These are phyloP conservation scores for Parochlus steinenii DNA, from an alignment of 2,888 invertebrate genomes.

Conservation along the genomic window DNA sequence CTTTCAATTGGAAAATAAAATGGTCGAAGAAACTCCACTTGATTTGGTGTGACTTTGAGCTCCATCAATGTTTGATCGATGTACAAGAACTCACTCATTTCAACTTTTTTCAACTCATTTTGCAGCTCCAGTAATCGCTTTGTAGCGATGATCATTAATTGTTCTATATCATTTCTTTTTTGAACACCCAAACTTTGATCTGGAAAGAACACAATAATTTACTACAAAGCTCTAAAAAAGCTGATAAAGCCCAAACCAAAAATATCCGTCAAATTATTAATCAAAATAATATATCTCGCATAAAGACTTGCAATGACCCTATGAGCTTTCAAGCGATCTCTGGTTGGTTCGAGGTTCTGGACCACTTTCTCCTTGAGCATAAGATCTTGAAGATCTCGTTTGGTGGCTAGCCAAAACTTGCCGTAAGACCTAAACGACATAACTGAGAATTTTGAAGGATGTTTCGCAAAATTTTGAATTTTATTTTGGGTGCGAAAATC, in stretches of 20 bases:
- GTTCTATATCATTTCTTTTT: slow-evolving; percentile 22
- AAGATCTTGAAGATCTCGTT: slow-evolving; percentile 27
- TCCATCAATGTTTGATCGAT: slow-evolving; percentile 47
- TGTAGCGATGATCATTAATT: slow-evolving; percentile 21
- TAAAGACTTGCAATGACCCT: slow-evolving; percentile 24
- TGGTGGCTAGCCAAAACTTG: slow-evolving; percentile 34
- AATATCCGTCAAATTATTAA: slow-evolving; percentile 24
- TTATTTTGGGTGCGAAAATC: too few relatives aligned
- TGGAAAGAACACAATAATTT: too few relatives aligned
- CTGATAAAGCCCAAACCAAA: too few relatives aligned
- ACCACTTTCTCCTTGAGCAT: slow-evolving; percentile 24
- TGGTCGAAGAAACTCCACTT: slow-evolving; percentile 37
- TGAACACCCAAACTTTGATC: slow-evolving; percentile 26
- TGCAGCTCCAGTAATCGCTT: slow-evolving; percentile 36
- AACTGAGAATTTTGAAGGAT: too few relatives aligned
- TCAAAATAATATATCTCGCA: slow-evolving; percentile 23
- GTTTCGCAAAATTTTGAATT: too few relatives aligned
- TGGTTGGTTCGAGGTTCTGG: slow-evolving; percentile 18
- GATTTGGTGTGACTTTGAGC: slow-evolving; percentile 43
- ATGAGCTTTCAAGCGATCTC: slow-evolving; percentile 20
- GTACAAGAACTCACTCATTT: slow-evolving; percentile 42
- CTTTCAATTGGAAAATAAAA: slow-evolving; percentile 35
- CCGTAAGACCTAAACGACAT: slow-evolving; percentile 22
- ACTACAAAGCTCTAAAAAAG: too few relatives aligned
- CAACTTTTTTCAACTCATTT: slow-evolving; percentile 34